Evolutionary conservation across 2,113 vertebrate genomes (phyloP), one percentile per base, ranked within the genome.

Genomic region (Bettongia penicillata): DNA sequence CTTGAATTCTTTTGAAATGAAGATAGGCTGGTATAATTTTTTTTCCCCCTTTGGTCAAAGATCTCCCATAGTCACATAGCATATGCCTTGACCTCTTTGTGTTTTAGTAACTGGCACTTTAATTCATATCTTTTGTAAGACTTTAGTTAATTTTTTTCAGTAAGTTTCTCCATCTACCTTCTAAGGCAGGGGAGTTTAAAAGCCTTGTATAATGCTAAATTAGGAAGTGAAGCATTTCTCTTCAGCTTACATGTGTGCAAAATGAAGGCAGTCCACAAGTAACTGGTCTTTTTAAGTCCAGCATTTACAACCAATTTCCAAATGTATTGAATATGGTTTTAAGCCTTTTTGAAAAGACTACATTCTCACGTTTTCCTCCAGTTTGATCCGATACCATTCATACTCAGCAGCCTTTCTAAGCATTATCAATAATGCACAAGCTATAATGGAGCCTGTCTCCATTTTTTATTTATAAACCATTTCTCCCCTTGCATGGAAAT

Each of bases 401-500:
- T 28, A 68, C 89, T 53, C 49, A 97, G 37, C 53, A 53, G 22
- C 61, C 26, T 96, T 97, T 96, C 68, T 89, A 31, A 90, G 50
- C 23, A 48, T 92, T 9, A 50, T 96, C 95, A 97, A 93, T 97
- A 94, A 96, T 94, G 92, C 12, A 97, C 31, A 31, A 95, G 90
- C 89, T 91, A 61, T 93, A 93, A 96, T 49, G 92, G 91, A 97
- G 68, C 47, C 23, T 5, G 51, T 89, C 89, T 96, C 92, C 0
- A 47, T 89, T 93, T 97, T 95, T 97, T 90, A 94, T 93, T 97
- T 84, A 96, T 96, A 93, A 97, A 89, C 53, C 10, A 26, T 89
- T 77, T 23, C n/a, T 43, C 43, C 90, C 77, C 77, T 10, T 94
- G 0, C 26, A 90, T 22, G 28, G 92, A 91, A 93, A 91, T 90